Evolutionary conservation across 2,888 invertebrate species (phyloP).

Genomic region (Eudasyphora cyanicolor): DNA sequence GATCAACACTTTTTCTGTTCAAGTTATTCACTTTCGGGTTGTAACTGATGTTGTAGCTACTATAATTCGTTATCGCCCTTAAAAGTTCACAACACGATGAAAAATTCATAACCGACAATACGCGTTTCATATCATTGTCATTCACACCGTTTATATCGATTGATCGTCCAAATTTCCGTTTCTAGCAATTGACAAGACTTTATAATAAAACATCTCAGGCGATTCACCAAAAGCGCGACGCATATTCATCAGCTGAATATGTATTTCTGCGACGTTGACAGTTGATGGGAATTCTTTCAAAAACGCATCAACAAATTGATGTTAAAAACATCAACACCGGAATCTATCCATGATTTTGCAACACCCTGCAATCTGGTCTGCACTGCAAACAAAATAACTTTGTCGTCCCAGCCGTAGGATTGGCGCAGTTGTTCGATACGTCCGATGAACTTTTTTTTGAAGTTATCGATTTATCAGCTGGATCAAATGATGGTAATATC

Average conservation of each 20-base stretch:
- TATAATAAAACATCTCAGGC: slow-evolving; percentile 16
- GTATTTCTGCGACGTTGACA: not conserved
- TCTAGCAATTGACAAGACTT: not conserved
- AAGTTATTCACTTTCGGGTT: not conserved
- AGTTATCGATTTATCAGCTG: not conserved
- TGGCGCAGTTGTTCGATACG: slow-evolving; percentile 11
- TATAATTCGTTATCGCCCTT: not conserved
- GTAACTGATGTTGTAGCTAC: not conserved
- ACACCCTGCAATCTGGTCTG: slow-evolving; percentile 32
- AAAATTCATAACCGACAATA: not conserved
- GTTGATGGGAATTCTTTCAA: not conserved
- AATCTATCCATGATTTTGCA: slow-evolving; percentile 7
- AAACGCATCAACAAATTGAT: not conserved
- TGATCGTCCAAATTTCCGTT: slow-evolving; percentile 15
- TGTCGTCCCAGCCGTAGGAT: slow-evolving; percentile 39
- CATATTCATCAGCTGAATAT: not conserved
- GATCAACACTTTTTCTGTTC: not conserved
- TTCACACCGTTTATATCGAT: slow-evolving; percentile 29
- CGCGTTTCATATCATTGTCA: slow-evolving; percentile 14
- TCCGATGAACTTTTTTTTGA: not conserved
- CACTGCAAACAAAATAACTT: slow-evolving; percentile 12
- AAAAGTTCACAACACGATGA: slow-evolving; percentile 4
- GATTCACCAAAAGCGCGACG: not conserved
- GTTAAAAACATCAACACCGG: slow-evolving; percentile 10
- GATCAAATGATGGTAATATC: slow-evolving; percentile 19